Base-by-base conservation (phyloP, 2,888 invertebrate genomes). In the Quadroppia sp. region DNA sequence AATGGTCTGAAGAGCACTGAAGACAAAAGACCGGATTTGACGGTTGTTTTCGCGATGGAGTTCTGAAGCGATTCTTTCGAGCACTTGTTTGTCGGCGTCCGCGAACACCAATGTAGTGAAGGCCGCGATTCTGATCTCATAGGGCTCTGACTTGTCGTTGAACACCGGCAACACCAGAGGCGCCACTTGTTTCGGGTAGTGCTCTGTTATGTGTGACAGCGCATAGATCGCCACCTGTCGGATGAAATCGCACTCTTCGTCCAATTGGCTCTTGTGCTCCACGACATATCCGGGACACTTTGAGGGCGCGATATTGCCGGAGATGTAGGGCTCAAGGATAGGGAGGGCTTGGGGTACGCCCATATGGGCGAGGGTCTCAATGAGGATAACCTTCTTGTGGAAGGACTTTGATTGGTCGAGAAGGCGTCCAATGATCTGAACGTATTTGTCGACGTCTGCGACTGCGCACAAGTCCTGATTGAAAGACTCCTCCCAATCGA, bases 51-150 rank as follows among this genome's bases (percentile, higher is more conserved):
- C 81, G 67, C 77, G 77, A 80, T 81, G 81, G n/a, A 82, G 79
- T 61, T 78, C 76, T 48, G 79, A 75, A 20, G 83, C 83, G 17
- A 84, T 74, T 74, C 81, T 79, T 76, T 83, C 80, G 72, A 82
- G 78, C 32, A 81, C 76, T 40, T 80, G 78, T 11, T 79, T 75
- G 36, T 80, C 76, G 4, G 83, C 81, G 17, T 78, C 75, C 40
- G 80, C 75, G 56, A 76, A 75, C 71, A 81, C 71, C 15, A 82
- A 74, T 71, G 80, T 78, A 40, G 79, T 76, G 75, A 82, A 80
- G 23, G 83, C 81, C 13, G 81, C 80, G 71, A 83, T 79, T 32
- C 83, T 79, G 40, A 83, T 59, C 20, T 80, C 78, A 40, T 80
- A 79, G 23, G 77, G 72, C 56, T 82, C 82, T 28, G 77, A 77